phyloP scores from a whole-genome alignment of 2,888 invertebrate species.

The Keiferia lycopersicella region DNA sequence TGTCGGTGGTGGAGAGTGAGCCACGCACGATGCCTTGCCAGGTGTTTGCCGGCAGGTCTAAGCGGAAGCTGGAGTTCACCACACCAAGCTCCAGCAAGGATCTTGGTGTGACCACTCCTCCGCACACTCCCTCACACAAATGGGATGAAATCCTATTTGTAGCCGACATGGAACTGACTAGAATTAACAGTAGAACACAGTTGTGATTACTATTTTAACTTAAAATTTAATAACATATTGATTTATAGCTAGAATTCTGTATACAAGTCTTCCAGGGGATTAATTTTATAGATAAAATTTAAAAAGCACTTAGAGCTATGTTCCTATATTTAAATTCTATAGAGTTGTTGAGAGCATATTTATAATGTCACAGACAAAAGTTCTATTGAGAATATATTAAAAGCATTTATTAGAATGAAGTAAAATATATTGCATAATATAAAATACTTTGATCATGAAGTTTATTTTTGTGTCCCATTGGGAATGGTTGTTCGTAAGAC shows the following conservation, averaged over 20 bases:
- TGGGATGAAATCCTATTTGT: conserved; percentile 81
- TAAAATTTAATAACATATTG: conserved; percentile 41
- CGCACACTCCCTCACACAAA: conserved; percentile 74
- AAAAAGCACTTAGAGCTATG: conserved; percentile 46
- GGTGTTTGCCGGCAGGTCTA: conserved; percentile 66
- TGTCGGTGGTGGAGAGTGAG: conserved; percentile 55
- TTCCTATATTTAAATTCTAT: conserved; percentile 67
- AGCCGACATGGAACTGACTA: conserved; percentile 81
- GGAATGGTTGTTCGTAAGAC: neutral
- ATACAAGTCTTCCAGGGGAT: conserved; percentile 67
- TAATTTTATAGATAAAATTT: conserved; percentile 38
- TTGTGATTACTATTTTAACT: conserved; percentile 51
- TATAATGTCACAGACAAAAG: conserved; percentile 54
- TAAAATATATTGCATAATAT: conserved; percentile 1
- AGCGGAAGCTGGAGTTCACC: conserved; percentile 74
- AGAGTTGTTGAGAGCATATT: conserved; percentile 60
- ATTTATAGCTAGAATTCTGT: conserved; percentile 52
- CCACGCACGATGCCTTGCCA: conserved; percentile 56
- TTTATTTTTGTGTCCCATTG: neutral
- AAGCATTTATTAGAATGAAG: conserved; percentile 6
- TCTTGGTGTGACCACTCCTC: conserved; percentile 66
- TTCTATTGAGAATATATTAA: conserved; percentile 39
- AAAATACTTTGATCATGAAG: conserved; percentile 4
- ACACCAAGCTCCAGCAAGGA: conserved; percentile 63
- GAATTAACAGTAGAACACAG: conserved; percentile 74